These are phyloP conservation scores for Arctopsyche grandis DNA, from an alignment of 1,140 invertebrate species.

Conservation along the genomic window DNA sequence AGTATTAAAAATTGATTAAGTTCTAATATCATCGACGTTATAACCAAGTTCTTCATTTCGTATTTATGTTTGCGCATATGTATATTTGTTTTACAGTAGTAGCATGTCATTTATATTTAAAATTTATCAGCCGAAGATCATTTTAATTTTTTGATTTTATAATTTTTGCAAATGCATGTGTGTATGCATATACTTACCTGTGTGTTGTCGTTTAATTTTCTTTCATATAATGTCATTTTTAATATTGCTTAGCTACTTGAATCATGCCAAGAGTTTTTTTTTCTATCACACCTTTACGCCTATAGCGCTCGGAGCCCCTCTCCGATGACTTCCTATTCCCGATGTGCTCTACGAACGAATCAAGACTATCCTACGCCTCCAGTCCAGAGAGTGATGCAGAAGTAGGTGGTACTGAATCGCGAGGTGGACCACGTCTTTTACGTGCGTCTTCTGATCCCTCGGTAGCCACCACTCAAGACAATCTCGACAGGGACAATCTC, in stretches of 20 bases:
- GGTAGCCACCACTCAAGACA: conserved; percentile 72
- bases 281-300: conserved; percentile 33
- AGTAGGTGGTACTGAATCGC: conserved; percentile 78
- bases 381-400: conserved; percentile 95
- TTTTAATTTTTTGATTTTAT: conserved; percentile 36
- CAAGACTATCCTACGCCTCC: conserved; percentile 92
- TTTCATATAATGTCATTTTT: conserved; percentile 2
- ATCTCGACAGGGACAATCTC: conserved; percentile 70
- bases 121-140: no score
- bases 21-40: no score
- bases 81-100: no score
- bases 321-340: conserved; percentile 98
- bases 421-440: conserved; percentile 73
- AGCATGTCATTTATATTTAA: conserved; percentile 56
- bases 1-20: no score
- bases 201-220: conserved; percentile 17
- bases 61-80: no score
- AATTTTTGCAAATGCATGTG: background rate
- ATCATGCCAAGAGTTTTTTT: conserved; percentile 32
- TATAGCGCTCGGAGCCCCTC: conserved; percentile 77
- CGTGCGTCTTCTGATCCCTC: conserved; percentile 90
- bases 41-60: no score
- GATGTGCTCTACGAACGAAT: conserved; percentile 82
- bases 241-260: conserved; percentile 37
- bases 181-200: background rate